Percentiles rank a stretch among this genome's conserved stretches.
Conservation (phyloP, 2,113 vertebrate genomes). For the Oophaga pumilio region DNA sequence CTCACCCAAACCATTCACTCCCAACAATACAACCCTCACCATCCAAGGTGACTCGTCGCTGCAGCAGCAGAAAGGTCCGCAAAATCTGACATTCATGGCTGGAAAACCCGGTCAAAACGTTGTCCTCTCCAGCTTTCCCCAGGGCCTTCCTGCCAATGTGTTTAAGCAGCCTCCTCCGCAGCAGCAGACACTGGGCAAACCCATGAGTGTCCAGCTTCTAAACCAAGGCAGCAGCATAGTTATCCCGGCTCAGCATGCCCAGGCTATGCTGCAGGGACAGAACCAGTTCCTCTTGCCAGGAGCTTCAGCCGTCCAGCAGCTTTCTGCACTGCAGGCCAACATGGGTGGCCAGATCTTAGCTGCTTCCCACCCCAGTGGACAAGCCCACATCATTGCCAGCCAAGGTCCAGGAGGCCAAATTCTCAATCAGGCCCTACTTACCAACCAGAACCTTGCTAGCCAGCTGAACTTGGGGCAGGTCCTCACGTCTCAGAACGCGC, state of each 20-base stretch:
- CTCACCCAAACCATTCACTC: conserved; percentile 72
- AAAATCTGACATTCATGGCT: conserved; percentile 89
- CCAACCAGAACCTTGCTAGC: conserved; percentile 81
- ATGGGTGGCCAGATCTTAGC: conserved; percentile 82
- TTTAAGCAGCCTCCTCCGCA: conserved; percentile 77
- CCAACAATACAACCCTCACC: conserved; percentile 70
- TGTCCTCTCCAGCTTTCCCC: conserved; percentile 84
- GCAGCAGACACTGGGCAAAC: conserved; percentile 79
- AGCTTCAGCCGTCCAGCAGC: conserved; percentile 65
- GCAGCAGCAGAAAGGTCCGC: conserved; percentile 80
- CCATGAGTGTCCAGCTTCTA: conserved; percentile 89
- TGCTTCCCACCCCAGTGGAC: conserved; percentile 75
- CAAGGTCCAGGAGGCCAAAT: conserved; percentile 84
- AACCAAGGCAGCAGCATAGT: conserved; percentile 93
- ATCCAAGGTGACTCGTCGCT: conserved; percentile 82
- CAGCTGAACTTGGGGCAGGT: conserved; percentile 86
- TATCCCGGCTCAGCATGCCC: conserved; percentile 88
- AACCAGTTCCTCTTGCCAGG: conserved; percentile 89
- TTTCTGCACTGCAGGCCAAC: conserved; percentile 80
- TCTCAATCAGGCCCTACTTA: conserved; percentile 82
- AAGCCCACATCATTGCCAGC: conserved; percentile 83
- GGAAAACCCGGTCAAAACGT: conserved; percentile 88
- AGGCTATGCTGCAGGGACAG: conserved; percentile 78
- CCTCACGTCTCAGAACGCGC: conserved; percentile 82
- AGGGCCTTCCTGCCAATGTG: conserved; percentile 77